A percentile compares a stretch with the other conserved stretches of the same genome.
These are phyloP conservation scores for Pocota personata DNA, from an alignment of 2,888 invertebrate species.

Conservation along the genomic window DNA sequence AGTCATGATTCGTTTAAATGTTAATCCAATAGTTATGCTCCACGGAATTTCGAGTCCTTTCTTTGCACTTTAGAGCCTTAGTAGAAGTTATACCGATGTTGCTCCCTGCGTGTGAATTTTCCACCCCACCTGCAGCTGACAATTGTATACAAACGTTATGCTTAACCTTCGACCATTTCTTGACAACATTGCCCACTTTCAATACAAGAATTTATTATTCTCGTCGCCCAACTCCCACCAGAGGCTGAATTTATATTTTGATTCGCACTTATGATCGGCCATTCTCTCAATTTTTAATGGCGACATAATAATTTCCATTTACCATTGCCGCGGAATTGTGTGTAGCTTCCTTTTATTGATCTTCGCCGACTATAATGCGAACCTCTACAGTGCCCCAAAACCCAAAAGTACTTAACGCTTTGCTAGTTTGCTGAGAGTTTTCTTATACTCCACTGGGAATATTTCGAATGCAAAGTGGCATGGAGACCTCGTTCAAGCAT, in stretches of 20 bases:
- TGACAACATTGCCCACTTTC: too few species aligned
- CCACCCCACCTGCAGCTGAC: too few species aligned
- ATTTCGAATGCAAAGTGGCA: slow-evolving; percentile 45
- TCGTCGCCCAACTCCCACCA: too few species aligned
- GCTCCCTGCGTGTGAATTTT: too few species aligned
- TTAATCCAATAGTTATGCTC: too few species aligned
- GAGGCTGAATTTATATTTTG: slow-evolving; percentile 7
- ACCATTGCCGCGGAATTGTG: neutral
- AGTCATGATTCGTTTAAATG: too few species aligned
- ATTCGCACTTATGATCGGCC: neutral
- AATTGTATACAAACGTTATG: too few species aligned
- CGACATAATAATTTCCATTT: slow-evolving; percentile 30
- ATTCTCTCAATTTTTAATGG: slow-evolving; percentile 38
- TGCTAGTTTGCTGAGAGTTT: slow-evolving; percentile 25
- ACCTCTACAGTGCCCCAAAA: slow-evolving; percentile 6
- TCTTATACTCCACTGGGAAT: slow-evolving; percentile 2
- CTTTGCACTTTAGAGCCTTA: too few species aligned
- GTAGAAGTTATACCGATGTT: too few species aligned
- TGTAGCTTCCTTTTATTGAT: slow-evolving; percentile 16
- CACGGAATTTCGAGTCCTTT: too few species aligned
- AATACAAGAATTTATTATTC: too few species aligned
- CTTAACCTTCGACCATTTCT: too few species aligned
- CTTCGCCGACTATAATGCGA: neutral
- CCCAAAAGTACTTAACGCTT: slow-evolving; percentile 48
- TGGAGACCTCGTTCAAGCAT: neutral